phyloP scores from a whole-genome alignment of 1,140 invertebrate species.

The Zaprionus lachaisei region DNA sequence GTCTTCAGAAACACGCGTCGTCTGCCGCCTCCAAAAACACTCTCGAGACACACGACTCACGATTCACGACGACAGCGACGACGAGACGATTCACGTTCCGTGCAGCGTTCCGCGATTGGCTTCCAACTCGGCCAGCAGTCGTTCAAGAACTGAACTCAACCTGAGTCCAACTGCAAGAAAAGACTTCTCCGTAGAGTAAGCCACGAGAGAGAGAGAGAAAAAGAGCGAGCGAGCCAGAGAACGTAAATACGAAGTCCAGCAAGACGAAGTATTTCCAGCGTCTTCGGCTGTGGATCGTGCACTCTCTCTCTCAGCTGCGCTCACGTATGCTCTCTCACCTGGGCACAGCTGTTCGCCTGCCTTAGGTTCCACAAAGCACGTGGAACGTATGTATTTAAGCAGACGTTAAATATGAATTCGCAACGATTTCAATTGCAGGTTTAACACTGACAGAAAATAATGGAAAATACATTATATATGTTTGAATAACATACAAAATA shows the following conservation, averaged over 20 bases:
- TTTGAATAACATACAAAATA: too few relatives aligned
- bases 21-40: conserved; percentile 30
- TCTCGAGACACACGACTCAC: conserved; percentile 23
- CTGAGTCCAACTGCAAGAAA: conserved; percentile 48
- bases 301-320: conserved; percentile 34
- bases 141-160: conserved; percentile 59
- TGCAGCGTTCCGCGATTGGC: conserved; percentile 46
- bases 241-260: conserved; percentile 15
- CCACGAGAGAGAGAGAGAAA: not conserved
- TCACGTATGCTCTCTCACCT: conserved; percentile 35
- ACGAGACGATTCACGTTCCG: conserved; percentile 7
- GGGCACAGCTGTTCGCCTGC: conserved; percentile 36
- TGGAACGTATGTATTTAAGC: conserved; percentile 35
- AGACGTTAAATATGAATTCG: conserved; percentile 41
- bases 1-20: conserved; percentile 41
- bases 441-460: not conserved
- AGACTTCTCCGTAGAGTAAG: conserved; percentile 23
- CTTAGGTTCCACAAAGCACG: conserved; percentile 33
- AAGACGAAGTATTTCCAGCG: conserved; percentile 22
- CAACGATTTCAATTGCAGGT: conserved; percentile 2
- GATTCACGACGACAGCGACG: conserved; percentile 9
- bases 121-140: conserved; percentile 61
- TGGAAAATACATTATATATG: too few relatives aligned
- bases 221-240: conserved; percentile 4
- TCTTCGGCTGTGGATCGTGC: conserved; percentile 49